Evolutionary conservation across 2,888 invertebrate genomes (phyloP), one percentile per base, ranked within the genome.

Genomic region (Suillia variegata): DNA sequence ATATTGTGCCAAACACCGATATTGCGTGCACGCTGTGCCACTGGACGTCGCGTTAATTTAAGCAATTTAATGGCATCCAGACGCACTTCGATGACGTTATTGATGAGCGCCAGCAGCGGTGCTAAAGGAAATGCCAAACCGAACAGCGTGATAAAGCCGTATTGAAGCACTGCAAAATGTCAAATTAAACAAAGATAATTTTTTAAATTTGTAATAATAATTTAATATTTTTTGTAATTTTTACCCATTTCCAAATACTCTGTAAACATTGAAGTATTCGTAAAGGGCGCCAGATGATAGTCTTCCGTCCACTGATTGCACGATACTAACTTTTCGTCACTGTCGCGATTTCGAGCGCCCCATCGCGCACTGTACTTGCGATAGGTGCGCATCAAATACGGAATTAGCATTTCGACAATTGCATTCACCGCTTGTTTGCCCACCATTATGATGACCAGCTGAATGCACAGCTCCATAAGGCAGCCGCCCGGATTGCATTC

Each of bases 181-280:
- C n/a, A n/a, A 5, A n/a, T n/a, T 3, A 38, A 10, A 38, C 4
- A 45, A 45, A 45, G 5, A 4, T 18, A 18, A 17, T 45, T 45
- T 18, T 18, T 18, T 20, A 13, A 18, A 20, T 20, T 45, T 31
- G 13, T 8, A n/a, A 8, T n/a, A n/a, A n/a, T n/a, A n/a, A n/a
- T n/a, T n/a, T n/a, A n/a, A n/a, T n/a, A n/a, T n/a, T n/a, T n/a
- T n/a, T n/a, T n/a, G n/a, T n/a, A n/a, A n/a, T n/a, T 52, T 62
- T 80, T 77, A 91, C 91, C 88, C 92, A 94, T 93, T 85, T 94
- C 93, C 56, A 94, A 83, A 82, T 94, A 94, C 80, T 94, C 93
- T 50, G 87, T 85, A 80, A 92, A 93, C 47, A 94, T 83, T 31
- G 89, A 89, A 62, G 87, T 84, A 18, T 87, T 86, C 56, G 87